These are phyloP conservation scores for Harpagifer antarcticus DNA, from an alignment of 2,797 vertebrate genomes.

Conservation along the genomic window DNA sequence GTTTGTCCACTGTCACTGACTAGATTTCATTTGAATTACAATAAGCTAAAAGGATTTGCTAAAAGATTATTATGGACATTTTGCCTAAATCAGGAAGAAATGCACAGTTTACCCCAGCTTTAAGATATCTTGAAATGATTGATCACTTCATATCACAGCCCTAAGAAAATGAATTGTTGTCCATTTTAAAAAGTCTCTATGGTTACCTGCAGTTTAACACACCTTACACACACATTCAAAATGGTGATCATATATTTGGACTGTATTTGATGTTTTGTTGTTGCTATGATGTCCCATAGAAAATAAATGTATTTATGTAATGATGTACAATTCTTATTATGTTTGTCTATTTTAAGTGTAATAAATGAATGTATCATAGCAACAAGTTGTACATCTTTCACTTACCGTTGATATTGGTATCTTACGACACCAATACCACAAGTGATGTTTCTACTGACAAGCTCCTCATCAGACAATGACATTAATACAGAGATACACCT, in stretches of 20 bases:
- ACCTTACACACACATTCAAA: not conserved
- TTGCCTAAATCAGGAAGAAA: too few species aligned
- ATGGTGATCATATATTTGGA: not conserved
- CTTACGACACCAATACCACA: too few species aligned
- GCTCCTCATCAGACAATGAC: too few species aligned
- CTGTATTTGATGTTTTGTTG: not conserved
- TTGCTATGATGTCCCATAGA: not conserved
- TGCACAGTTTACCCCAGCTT: too few species aligned
- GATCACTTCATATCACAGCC: not conserved
- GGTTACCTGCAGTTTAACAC: not conserved
- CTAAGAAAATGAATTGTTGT: not conserved
- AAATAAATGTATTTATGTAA: not conserved
- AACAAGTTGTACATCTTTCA: not conserved
- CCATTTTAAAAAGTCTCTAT: not conserved
- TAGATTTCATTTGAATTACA: too few species aligned
- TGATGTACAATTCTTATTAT: not conserved
- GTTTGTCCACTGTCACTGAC: too few species aligned
- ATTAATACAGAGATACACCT: too few species aligned
- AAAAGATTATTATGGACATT: too few species aligned
- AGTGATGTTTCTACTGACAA: too few species aligned
- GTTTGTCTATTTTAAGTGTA: conserved; percentile 19
- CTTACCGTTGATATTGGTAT: not conserved
- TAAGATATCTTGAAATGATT: not conserved
- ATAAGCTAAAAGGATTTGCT: too few species aligned
- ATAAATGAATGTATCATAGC: conserved; percentile 18